These are phyloP conservation scores for Plectrocnemia conspersa DNA, from an alignment of 1,140 invertebrate species.

Conservation along the genomic window DNA sequence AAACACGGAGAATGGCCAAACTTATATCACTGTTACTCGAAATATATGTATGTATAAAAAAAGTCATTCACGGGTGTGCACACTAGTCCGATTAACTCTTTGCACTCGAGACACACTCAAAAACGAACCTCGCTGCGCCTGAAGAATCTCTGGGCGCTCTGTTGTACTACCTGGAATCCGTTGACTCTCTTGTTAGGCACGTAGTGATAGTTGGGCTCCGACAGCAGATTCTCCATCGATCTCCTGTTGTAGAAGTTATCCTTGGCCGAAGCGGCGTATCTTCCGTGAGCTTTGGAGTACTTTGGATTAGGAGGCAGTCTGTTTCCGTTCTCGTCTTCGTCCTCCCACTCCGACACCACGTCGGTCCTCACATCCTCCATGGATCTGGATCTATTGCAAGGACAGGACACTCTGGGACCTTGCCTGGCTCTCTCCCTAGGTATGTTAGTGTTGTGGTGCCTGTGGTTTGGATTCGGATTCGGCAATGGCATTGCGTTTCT, in stretches of 20 bases:
- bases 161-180: slow-evolving; percentile 1
- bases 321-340: slow-evolving; percentile 56
- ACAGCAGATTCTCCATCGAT: slow-evolving; percentile 65
- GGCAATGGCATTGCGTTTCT: slow-evolving; percentile 59
- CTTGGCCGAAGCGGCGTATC: slow-evolving; percentile 40
- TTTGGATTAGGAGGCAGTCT: slow-evolving; percentile 46
- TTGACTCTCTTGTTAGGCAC: too few relatives aligned
- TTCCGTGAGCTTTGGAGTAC: slow-evolving; percentile 35
- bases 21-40: too few relatives aligned
- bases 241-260: slow-evolving; percentile 50
- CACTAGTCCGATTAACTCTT: too few relatives aligned
- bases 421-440: slow-evolving; percentile 42
- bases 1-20: too few relatives aligned
- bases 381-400: slow-evolving; percentile 60
- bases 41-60: too few relatives aligned
- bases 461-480: slow-evolving; percentile 42
- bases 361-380: slow-evolving; percentile 65
- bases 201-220: slow-evolving; percentile 43
- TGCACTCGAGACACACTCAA: too few relatives aligned
- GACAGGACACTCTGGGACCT: slow-evolving; percentile 53
- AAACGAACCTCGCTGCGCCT: too few relatives aligned
- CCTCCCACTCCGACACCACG: slow-evolving; percentile 61
- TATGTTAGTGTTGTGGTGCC: slow-evolving; percentile 46
- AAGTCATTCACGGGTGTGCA: too few relatives aligned
- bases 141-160: too few relatives aligned